A percentile compares a stretch with the other conserved stretches of the same genome.
phyloP scores from a whole-genome alignment of 2,797 vertebrate species.

The Peromyscus nudipes region DNA sequence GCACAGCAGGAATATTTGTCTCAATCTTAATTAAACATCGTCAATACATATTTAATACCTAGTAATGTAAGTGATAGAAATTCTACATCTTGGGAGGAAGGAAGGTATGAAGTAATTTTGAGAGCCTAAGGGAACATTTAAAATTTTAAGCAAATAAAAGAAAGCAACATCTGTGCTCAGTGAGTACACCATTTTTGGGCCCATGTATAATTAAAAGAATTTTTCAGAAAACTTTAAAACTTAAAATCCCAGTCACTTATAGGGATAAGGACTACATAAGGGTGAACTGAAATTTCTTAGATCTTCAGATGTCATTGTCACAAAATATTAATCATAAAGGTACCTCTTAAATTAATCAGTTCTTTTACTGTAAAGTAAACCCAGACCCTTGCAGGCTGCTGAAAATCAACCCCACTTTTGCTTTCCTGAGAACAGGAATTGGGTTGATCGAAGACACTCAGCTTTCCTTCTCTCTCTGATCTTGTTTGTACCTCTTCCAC shows the following conservation, averaged over 20 bases:
- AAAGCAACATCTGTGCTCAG: background rate
- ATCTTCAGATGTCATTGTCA: background rate
- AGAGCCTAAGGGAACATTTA: background rate
- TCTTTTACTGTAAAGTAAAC: constrained; percentile 44
- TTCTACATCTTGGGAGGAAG: background rate
- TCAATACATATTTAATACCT: background rate
- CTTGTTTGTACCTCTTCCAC: background rate
- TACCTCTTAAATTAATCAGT: constrained; percentile 18
- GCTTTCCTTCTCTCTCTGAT: background rate
- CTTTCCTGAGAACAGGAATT: background rate
- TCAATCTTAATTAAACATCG: background rate
- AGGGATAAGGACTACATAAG: background rate
- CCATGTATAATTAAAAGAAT: background rate
- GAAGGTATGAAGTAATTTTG: background rate
- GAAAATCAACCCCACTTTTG: background rate
- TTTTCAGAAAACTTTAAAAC: constrained; percentile 25
- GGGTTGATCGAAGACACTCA: background rate
- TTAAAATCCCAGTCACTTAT: constrained; percentile 8
- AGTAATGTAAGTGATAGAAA: background rate
- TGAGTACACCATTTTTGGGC: background rate
- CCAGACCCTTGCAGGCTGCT: background rate
- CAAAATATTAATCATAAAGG: background rate
- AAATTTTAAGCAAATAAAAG: constrained; percentile 19
- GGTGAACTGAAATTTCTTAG: background rate
- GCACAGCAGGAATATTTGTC: background rate